phyloP scores from a whole-genome alignment of 2,113 vertebrate genomes.

The Pseudonaja textilis region DNA sequence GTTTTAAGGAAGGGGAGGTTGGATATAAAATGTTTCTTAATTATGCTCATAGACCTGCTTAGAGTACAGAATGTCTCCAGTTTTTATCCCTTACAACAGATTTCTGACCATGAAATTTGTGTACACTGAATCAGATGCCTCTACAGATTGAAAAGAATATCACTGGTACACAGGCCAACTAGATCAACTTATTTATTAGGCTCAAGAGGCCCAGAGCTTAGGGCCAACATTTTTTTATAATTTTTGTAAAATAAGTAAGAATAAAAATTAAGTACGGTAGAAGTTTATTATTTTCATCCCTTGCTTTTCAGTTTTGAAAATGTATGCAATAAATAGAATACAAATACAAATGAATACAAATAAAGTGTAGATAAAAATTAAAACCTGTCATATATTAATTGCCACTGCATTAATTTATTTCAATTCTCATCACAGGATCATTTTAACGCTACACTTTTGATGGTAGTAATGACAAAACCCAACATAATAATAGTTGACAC shows the following conservation, averaged over 20 bases:
- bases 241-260: not conserved
- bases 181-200: not conserved
- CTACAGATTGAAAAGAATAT: not conserved
- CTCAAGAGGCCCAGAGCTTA: not conserved
- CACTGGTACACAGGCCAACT: not conserved
- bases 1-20: not conserved
- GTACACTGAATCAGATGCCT: not conserved
- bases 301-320: not conserved
- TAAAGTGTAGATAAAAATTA: not conserved
- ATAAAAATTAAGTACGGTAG: not conserved
- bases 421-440: not conserved
- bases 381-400: not conserved
- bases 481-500: not conserved
- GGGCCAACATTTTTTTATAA: not conserved
- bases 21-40: not conserved
- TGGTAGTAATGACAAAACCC: not conserved
- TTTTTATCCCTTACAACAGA: not conserved
- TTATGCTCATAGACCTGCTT: not conserved
- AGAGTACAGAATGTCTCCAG: not conserved
- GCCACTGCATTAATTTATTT: not conserved
- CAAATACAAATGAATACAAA: not conserved
- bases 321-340: not conserved
- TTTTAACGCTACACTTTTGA: not conserved
- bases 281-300: not conserved
- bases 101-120: not conserved